Conservation (phyloP, 1,140 invertebrate genomes). For the Magallana angulata region DNA sequence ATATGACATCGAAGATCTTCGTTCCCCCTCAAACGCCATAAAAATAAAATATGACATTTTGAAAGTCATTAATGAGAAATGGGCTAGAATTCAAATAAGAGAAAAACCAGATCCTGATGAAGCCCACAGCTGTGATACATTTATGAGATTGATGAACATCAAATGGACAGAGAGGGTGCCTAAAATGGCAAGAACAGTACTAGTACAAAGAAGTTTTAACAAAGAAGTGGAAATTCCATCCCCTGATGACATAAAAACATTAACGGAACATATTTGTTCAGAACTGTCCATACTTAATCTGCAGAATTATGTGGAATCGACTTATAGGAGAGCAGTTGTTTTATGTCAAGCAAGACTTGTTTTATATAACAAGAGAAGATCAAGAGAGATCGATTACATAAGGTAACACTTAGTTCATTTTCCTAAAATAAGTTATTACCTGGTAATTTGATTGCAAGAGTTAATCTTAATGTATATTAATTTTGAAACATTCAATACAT, state of each 20-base stretch:
- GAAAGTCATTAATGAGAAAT: constrained; percentile 3
- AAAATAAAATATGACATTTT: constrained; percentile 43
- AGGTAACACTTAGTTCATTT: background rate
- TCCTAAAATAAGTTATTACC: background rate
- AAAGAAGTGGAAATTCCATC: background rate
- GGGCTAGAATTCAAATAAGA: background rate
- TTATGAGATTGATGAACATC: background rate
- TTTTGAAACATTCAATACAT: background rate
- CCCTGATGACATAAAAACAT: constrained; percentile 2
- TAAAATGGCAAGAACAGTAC: background rate
- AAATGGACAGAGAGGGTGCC: constrained; percentile 25
- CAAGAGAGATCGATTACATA: constrained; percentile 28
- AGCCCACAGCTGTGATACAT: constrained; percentile 6
- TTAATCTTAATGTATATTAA: background rate
- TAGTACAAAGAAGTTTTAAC: background rate
- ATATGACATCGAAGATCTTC: constrained; percentile 33
- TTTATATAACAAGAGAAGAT: constrained; percentile 19
- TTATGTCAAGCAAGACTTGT: background rate
- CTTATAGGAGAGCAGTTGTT: too few relatives aligned
- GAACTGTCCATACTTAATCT: background rate
- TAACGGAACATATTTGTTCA: background rate
- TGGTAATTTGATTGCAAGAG: too few relatives aligned
- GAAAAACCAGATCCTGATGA: background rate
- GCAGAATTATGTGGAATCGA: background rate
- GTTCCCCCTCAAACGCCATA: constrained; percentile 31